A percentile compares a stretch with the other conserved stretches of the same genome.
phyloP scores from a whole-genome alignment of 2,888 invertebrate species.

The Encarsia formosa region DNA sequence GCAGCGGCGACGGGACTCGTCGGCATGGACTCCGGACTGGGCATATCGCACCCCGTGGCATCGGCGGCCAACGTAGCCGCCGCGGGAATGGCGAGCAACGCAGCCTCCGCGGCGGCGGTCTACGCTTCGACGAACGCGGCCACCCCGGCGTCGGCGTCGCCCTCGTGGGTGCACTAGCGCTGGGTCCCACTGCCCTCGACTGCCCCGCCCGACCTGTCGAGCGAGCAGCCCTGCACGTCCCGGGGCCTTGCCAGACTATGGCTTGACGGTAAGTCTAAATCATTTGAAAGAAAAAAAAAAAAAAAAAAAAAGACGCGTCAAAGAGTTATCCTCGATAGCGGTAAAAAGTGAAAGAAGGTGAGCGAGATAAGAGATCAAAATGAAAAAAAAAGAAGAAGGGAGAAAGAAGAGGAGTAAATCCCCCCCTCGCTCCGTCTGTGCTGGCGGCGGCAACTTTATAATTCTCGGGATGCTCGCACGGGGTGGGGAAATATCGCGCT shows the following conservation, averaged over 20 bases:
- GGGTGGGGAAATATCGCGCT: constrained; percentile 44
- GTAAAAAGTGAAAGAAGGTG: constrained; percentile 11
- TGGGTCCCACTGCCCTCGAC: constrained; percentile 43
- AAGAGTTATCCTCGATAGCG: neutral
- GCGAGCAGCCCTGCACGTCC: constrained; percentile 35
- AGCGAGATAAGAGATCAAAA: constrained; percentile 23
- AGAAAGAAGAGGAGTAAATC: neutral
- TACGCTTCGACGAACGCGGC: constrained; percentile 47
- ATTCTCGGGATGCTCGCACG: constrained; percentile 50
- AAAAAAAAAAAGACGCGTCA: too few relatives aligned
- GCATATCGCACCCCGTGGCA: constrained; percentile 50
- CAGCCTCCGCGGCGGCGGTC: constrained; percentile 49
- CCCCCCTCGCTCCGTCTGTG: constrained; percentile 30
- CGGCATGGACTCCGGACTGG: constrained; percentile 55
- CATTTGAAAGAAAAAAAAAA: too few relatives aligned
- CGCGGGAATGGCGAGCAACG: constrained; percentile 41
- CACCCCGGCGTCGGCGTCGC: constrained; percentile 55
- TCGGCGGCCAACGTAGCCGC: constrained; percentile 9
- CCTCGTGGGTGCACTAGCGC: constrained; percentile 61
- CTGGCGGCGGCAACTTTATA: constrained; percentile 50
- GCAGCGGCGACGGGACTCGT: constrained; percentile 51
- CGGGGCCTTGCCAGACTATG: constrained; percentile 34
- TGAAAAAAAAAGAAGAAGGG: constrained; percentile 4
- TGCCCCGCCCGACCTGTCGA: constrained; percentile 37
- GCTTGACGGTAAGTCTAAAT: constrained; percentile 40